A percentile compares a stretch with the other conserved stretches of the same genome.
Conservation (phyloP, 1,140 invertebrate genomes). For the Drosophila mayri region DNA sequence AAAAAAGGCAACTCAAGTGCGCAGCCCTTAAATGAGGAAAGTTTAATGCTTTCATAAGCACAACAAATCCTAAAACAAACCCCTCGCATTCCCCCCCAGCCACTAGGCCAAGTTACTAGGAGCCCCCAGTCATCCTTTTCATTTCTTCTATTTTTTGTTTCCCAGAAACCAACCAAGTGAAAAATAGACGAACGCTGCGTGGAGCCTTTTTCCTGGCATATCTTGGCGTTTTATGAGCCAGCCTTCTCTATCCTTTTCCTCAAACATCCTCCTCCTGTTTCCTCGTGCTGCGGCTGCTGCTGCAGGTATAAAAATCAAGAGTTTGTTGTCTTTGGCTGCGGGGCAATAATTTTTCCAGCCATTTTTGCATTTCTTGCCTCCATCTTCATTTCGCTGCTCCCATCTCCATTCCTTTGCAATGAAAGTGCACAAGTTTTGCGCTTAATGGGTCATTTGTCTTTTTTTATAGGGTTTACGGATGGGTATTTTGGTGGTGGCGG, state of each 20-base stretch:
- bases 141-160: constrained; percentile 14
- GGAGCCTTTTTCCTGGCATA: constrained; percentile 64
- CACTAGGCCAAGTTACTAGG: constrained; percentile 1
- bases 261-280: background rate
- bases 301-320: constrained; percentile 81
- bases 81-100: constrained; percentile 15
- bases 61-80: constrained; percentile 81
- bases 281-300: constrained; percentile 24
- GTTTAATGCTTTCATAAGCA: constrained; percentile 84
- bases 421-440: constrained; percentile 80
- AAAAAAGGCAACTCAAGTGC: constrained; percentile 81
- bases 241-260: constrained; percentile 70
- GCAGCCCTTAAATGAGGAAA: constrained; percentile 80
- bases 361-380: constrained; percentile 62
- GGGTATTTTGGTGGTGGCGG: constrained; percentile 10
- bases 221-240: constrained; percentile 74
- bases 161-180: constrained; percentile 57
- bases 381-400: background rate
- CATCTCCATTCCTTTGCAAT: constrained; percentile 50
- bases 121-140: background rate
- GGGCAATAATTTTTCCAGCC: constrained; percentile 71
- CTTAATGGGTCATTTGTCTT: constrained; percentile 82
- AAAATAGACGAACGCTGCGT: constrained; percentile 77
- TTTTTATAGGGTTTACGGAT: constrained; percentile 60
- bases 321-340: constrained; percentile 80